A percentile compares a stretch with the other conserved stretches of the same genome.
phyloP scores from a whole-genome alignment of 2,113 vertebrate species.

The Orientallactaga bullata region DNA sequence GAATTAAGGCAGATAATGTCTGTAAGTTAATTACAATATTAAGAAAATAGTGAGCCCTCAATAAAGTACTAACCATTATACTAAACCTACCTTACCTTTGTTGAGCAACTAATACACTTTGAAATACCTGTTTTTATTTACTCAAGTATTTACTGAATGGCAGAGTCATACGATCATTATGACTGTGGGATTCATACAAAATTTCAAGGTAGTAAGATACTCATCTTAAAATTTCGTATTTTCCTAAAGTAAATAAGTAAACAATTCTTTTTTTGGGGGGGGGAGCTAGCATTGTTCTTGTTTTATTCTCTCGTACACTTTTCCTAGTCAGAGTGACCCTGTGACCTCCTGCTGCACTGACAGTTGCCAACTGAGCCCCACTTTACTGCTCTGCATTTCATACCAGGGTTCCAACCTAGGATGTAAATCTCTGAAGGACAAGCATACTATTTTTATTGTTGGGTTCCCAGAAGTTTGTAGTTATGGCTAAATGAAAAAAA shows the following conservation, averaged over 20 bases:
- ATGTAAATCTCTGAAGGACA: not conserved
- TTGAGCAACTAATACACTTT: not conserved
- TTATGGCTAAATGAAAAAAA: conserved; percentile 6
- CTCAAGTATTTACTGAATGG: not conserved
- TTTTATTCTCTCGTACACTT: not conserved
- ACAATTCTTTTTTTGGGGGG: not conserved
- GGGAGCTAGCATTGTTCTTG: no score
- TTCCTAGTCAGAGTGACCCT: not conserved
- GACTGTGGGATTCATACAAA: not conserved
- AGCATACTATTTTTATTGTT: not conserved
- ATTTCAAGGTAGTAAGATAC: not conserved
- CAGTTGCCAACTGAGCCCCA: not conserved
- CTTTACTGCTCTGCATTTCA: not conserved
- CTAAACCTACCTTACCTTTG: not conserved
- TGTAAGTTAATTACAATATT: not conserved
- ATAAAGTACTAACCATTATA: not conserved
- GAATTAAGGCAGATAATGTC: conserved; percentile 17
- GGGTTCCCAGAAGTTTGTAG: not conserved
- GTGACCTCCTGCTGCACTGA: not conserved
- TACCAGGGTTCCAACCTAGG: not conserved
- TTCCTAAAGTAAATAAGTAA: conserved; percentile 34
- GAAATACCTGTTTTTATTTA: conserved; percentile 46
- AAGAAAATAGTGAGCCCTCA: not conserved
- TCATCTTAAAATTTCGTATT: not conserved
- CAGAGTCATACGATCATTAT: not conserved